Evolutionary conservation across 2,888 invertebrate genomes (phyloP).

Genomic region (Sinotaia quadrata): DNA sequence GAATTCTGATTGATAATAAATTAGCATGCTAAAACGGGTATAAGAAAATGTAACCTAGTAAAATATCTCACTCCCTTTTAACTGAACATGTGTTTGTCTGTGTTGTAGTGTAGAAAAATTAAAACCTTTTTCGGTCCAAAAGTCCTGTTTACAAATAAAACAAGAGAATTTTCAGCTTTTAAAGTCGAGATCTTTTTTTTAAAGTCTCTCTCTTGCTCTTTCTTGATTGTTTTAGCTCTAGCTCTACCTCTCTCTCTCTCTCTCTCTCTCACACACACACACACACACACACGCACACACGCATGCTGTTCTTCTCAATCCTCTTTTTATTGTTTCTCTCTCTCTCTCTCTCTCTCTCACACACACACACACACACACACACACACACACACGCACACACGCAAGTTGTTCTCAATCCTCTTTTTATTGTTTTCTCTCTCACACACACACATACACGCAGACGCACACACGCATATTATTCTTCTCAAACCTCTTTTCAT

Average conservation of each 20-base stretch:
- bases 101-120: no score
- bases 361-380: not conserved
- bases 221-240: not conserved
- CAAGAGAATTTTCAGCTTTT: not conserved
- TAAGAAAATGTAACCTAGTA: no score
- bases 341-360: not conserved
- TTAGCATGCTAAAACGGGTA: no score
- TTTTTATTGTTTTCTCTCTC: not conserved
- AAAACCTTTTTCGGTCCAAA: no score
- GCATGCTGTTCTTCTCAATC: not conserved
- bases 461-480: no score
- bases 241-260: slow-evolving; percentile 9
- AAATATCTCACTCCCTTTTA: no score
- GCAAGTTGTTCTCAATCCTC: not conserved
- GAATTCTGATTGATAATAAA: no score
- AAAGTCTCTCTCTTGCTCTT: not conserved
- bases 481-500: no score
- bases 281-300: not conserved
- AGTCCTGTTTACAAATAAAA: not conserved
- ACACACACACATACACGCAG: no score
- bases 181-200: not conserved
- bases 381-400: not conserved
- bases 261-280: slow-evolving; percentile 5
- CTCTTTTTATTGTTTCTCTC: not conserved
- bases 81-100: no score